Percentiles rank a stretch among this genome's conserved stretches.
phyloP scores from a whole-genome alignment of 2,113 vertebrate genomes.

The Corythornis vintsioides region DNA sequence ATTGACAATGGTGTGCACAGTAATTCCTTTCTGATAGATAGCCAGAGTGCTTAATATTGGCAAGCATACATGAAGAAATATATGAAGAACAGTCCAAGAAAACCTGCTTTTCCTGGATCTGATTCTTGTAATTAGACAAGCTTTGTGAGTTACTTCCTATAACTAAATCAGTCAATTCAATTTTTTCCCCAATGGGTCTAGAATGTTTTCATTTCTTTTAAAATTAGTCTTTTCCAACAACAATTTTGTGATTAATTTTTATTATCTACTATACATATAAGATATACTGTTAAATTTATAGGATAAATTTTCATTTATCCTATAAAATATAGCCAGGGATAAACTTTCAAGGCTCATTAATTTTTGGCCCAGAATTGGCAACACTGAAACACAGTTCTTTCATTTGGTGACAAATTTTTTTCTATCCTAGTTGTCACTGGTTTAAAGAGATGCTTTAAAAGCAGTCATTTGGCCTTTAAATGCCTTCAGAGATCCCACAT shows the following conservation, averaged over 20 bases:
- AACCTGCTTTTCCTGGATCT: constrained; percentile 36
- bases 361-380: neutral
- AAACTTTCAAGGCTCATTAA: neutral
- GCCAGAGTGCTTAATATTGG: neutral
- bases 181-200: neutral
- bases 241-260: neutral
- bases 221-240: neutral
- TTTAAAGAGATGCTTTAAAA: constrained; percentile 52
- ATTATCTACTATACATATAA: neutral
- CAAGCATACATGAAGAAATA: neutral
- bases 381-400: neutral
- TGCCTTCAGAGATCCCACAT: constrained; percentile 63
- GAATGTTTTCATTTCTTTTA: neutral
- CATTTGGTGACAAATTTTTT: constrained; percentile 19
- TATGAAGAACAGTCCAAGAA: neutral
- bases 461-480: constrained; percentile 65
- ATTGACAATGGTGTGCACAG: neutral
- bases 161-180: neutral
- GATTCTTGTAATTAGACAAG: neutral
- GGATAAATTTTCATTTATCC: too few species aligned
- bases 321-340: neutral
- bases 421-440: neutral
- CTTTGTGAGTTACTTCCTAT: neutral
- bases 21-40: constrained; percentile 28
- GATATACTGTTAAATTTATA: too few species aligned